These are phyloP conservation scores for Chaunax sp. DNA, from an alignment of 2,797 vertebrate genomes.

Conservation along the genomic window DNA sequence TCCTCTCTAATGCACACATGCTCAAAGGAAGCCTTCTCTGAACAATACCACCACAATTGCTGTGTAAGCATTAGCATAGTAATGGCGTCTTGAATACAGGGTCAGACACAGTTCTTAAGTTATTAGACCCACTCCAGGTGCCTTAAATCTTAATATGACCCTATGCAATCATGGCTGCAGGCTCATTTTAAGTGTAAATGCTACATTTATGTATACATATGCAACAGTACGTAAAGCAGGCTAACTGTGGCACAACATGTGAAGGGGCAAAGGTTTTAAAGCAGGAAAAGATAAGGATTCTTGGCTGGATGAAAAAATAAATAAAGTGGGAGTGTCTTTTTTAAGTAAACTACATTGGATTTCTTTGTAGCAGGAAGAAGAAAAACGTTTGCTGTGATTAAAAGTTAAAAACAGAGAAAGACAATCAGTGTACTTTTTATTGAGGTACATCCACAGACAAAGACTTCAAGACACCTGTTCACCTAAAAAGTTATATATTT, in stretches of 20 bases:
- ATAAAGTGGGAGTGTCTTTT: background rate
- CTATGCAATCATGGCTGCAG: conserved; percentile 31
- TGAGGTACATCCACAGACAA: too few species aligned
- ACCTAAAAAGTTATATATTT: background rate
- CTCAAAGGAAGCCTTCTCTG: conserved; percentile 46
- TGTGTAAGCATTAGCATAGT: conserved; percentile 78
- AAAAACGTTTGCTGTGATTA: too few species aligned
- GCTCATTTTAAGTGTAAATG: conserved; percentile 40
- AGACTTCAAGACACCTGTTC: background rate
- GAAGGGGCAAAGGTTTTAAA: conserved; percentile 12
- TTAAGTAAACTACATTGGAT: too few species aligned
- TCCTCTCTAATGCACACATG: conserved; percentile 40
- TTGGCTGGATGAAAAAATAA: background rate
- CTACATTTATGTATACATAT: conserved; percentile 39
- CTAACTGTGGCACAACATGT: background rate
- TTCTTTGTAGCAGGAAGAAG: too few species aligned
- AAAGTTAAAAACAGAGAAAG: too few species aligned
- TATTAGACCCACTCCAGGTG: conserved; percentile 67
- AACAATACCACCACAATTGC: conserved; percentile 66
- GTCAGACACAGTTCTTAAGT: conserved; percentile 62
- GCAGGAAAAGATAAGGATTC: background rate
- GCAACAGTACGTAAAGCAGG: conserved; percentile 1
- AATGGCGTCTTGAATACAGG: conserved; percentile 68
- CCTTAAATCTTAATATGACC: conserved; percentile 57
- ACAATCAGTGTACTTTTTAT: too few species aligned